phyloP scores from a whole-genome alignment of 2,888 invertebrate species.

The Drosophila stalkeri region DNA sequence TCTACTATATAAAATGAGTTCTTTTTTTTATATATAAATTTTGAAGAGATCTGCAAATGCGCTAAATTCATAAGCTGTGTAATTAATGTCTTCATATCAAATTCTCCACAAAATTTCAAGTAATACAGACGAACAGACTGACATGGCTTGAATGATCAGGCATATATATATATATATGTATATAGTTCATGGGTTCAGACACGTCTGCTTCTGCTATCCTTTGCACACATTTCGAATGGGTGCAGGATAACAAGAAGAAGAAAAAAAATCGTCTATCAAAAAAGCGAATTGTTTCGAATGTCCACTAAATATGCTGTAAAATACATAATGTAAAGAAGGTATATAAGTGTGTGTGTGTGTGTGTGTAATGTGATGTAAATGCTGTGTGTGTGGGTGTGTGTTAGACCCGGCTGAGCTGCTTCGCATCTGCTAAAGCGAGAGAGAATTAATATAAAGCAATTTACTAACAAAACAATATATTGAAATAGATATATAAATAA shows the following conservation, averaged over 20 bases:
- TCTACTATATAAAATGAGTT: neutral
- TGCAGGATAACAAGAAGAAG: neutral
- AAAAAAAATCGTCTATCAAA: conserved; percentile 3
- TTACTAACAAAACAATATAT: conserved; percentile 26
- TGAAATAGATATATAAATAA: neutral
- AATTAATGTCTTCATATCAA: neutral
- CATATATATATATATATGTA: neutral
- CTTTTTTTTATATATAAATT: neutral
- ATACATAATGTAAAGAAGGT: conserved; percentile 40
- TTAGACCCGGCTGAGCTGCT: conserved; percentile 43
- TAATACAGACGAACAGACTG: neutral
- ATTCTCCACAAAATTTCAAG: neutral
- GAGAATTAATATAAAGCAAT: conserved; percentile 23
- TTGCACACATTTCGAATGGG: conserved; percentile 1
- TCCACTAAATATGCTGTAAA: conserved; percentile 43
- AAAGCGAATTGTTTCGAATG: conserved; percentile 30
- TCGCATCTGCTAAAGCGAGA: conserved; percentile 25
- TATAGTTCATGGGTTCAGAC: neutral
- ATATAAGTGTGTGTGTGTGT: conserved; percentile 8
- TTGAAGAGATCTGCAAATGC: neutral
- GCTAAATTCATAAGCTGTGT: neutral
- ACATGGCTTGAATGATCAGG: neutral
- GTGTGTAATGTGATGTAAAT: conserved; percentile 12
- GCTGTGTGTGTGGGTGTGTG: conserved; percentile 22
- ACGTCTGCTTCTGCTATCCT: neutral